These are phyloP conservation scores for Scopus umbretta DNA, from an alignment of 2,113 vertebrate genomes.

Conservation along the genomic window DNA sequence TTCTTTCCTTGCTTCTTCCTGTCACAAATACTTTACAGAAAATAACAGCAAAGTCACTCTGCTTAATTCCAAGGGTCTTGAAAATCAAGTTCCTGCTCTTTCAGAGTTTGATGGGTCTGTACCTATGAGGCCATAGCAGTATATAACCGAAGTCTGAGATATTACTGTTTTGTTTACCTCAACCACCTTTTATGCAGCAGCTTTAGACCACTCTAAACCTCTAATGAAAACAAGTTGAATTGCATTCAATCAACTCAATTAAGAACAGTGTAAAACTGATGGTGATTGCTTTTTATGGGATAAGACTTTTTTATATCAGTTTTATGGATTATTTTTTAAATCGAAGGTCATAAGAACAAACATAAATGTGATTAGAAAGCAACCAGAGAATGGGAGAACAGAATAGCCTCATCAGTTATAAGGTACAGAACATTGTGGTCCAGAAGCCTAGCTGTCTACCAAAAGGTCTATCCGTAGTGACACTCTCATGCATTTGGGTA, in stretches of 20 bases:
- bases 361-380: neutral
- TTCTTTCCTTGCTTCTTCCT: neutral
- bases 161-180: neutral
- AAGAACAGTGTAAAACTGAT: neutral
- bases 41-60: neutral
- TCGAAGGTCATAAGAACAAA: neutral
- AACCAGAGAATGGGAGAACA: neutral
- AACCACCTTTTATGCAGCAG: neutral
- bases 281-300: neutral
- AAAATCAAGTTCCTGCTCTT: neutral
- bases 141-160: neutral
- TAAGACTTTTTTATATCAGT: neutral
- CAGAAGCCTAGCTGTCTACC: neutral
- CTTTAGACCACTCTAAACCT: neutral
- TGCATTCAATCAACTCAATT: neutral
- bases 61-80: neutral
- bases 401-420: neutral
- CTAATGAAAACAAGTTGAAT: neutral
- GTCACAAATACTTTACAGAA: neutral
- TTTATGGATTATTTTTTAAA: neutral
- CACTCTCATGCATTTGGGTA: neutral
- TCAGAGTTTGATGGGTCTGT: neutral
- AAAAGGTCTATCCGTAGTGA: neutral
- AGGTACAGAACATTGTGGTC: neutral
- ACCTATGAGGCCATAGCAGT: neutral